Percentiles rank a stretch among this genome's conserved stretches.
Evolutionary conservation across 1,140 invertebrate species (phyloP).

Genomic region (Pararge aegeria): DNA sequence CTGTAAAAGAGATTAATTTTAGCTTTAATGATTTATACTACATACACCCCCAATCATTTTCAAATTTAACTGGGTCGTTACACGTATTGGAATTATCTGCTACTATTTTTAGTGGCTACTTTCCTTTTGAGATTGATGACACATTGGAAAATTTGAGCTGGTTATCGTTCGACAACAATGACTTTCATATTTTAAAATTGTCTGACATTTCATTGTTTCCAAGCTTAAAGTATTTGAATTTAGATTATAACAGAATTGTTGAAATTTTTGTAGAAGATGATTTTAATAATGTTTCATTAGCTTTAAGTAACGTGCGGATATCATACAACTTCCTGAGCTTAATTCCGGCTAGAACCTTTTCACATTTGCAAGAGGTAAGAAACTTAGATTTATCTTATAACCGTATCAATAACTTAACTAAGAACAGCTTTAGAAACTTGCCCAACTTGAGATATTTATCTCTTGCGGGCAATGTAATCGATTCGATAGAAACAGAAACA

Average conservation of each 20-base stretch:
- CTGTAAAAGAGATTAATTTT: slow-evolving; percentile 91
- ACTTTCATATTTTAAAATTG: slow-evolving; percentile 85
- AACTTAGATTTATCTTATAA: slow-evolving; percentile 87
- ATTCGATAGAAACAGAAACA: slow-evolving; percentile 81
- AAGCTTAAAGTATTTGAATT: slow-evolving; percentile 89
- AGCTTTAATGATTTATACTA: slow-evolving; percentile 93
- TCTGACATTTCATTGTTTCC: slow-evolving; percentile 82
- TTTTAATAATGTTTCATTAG: slow-evolving; percentile 84
- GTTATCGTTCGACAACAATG: slow-evolving; percentile 94
- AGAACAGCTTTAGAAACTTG: slow-evolving; percentile 83
- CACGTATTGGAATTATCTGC: slow-evolving; percentile 93
- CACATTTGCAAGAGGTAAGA: slow-evolving; percentile 82
- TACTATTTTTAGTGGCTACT: slow-evolving; percentile 88
- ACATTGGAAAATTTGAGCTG: slow-evolving; percentile 88
- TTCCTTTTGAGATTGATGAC: slow-evolving; percentile 84
- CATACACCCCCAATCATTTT: slow-evolving; percentile 88
- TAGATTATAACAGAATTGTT: slow-evolving; percentile 90
- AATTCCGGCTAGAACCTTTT: slow-evolving; percentile 83
- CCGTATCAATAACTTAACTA: slow-evolving; percentile 81
- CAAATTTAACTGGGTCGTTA: slow-evolving; percentile 84
- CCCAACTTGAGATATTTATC: slow-evolving; percentile 85
- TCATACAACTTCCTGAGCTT: slow-evolving; percentile 86
- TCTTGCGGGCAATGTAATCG: slow-evolving; percentile 84
- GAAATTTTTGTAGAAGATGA: slow-evolving; percentile 84
- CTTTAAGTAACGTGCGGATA: slow-evolving; percentile 87